phyloP scores from a whole-genome alignment of 35 echinoderm and acorn worm genomes.

The Heliocidaris tuberculata region DNA sequence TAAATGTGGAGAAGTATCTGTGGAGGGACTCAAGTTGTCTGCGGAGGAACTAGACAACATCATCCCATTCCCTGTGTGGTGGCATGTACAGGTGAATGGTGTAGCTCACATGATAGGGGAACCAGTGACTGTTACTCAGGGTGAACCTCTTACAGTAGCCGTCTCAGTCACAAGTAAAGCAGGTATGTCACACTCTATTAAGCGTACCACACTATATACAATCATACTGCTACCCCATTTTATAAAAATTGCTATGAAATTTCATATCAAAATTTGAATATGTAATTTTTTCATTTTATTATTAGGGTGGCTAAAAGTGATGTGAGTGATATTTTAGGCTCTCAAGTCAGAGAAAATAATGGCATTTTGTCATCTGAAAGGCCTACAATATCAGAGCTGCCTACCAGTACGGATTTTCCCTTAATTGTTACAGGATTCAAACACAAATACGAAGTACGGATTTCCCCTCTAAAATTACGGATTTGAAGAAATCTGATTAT shows the following conservation, averaged over 20 bases:
- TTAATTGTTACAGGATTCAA: too few species aligned
- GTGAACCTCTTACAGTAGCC: slow-evolving; percentile 53
- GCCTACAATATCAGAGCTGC: too few species aligned
- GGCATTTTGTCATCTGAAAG: too few species aligned
- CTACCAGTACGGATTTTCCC: too few species aligned
- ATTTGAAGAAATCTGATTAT: too few species aligned
- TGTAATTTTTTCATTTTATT: too few species aligned
- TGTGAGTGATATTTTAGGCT: neutral
- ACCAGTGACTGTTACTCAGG: slow-evolving; percentile 32
- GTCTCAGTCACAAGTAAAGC: slow-evolving; percentile 67
- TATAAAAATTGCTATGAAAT: neutral
- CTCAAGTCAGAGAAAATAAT: too few species aligned
- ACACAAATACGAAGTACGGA: too few species aligned
- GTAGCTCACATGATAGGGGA: slow-evolving; percentile 54
- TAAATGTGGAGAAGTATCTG: slow-evolving; percentile 60
- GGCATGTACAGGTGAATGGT: slow-evolving; percentile 76
- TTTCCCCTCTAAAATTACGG: too few species aligned
- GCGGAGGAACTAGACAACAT: slow-evolving; percentile 80
- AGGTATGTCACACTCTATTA: slow-evolving; percentile 46
- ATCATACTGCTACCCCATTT: neutral
- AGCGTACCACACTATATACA: too few species aligned
- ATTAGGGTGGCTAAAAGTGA: too few species aligned
- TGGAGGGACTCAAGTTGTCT: slow-evolving; percentile 65
- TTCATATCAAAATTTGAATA: too few species aligned
- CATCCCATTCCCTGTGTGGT: slow-evolving; percentile 77